A percentile compares a stretch with the other conserved stretches of the same genome.
Evolutionary conservation across 1,140 invertebrate genomes (phyloP).

Genomic region (Musca vetustissima): DNA sequence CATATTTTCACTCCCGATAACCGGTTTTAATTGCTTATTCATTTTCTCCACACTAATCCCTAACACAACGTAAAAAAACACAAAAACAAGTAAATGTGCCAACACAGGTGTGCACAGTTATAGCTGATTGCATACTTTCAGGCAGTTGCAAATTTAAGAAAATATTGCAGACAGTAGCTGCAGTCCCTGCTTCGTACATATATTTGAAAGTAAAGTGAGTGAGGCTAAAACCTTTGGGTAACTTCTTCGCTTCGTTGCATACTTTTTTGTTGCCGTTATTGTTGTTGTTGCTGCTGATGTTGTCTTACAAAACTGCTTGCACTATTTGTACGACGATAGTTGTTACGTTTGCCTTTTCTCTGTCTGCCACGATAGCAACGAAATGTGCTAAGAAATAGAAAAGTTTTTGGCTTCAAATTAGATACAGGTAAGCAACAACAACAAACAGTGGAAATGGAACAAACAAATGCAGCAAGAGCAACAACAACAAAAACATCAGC

Average conservation of each 20-base stretch:
- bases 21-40: too few relatives aligned
- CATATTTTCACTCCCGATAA: too few relatives aligned
- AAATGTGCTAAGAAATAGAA: neutral
- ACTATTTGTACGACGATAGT: neutral
- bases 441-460: too few relatives aligned
- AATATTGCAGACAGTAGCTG: neutral
- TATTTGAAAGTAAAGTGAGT: slow-evolving; percentile 5
- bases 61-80: neutral
- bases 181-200: too few relatives aligned
- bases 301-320: too few relatives aligned
- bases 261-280: too few relatives aligned
- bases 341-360: neutral
- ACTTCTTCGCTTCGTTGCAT: neutral
- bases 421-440: slow-evolving; percentile 13
- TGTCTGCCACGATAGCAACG: neutral
- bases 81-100: too few relatives aligned
- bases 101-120: slow-evolving; percentile 21
- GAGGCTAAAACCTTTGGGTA: slow-evolving; percentile 16
- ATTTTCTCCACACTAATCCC: neutral
- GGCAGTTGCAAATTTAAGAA: slow-evolving; percentile 22
- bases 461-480: too few relatives aligned
- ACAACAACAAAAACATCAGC: too few relatives aligned
- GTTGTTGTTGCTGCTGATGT: too few relatives aligned
- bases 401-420: slow-evolving; percentile 20
- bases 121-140: slow-evolving; percentile 23